These are phyloP conservation scores for Uloborus plumipes DNA, from an alignment of 2,888 invertebrate species.

Conservation along the genomic window DNA sequence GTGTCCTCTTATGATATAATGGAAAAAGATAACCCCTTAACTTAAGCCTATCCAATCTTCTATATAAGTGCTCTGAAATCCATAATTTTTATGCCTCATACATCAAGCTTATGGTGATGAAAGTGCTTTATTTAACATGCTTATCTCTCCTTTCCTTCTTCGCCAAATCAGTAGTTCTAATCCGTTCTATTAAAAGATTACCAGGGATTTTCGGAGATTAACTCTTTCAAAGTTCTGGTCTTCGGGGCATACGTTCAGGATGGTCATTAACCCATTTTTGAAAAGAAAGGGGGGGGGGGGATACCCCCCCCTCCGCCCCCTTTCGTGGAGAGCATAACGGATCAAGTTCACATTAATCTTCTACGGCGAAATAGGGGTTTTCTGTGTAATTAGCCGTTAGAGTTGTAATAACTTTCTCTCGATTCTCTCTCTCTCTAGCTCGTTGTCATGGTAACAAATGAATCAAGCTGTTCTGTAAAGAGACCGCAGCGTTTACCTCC, in stretches of 20 bases:
- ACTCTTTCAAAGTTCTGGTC: neutral
- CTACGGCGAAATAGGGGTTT: slow-evolving; percentile 2
- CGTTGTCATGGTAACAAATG: slow-evolving; percentile 17
- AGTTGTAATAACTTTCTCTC: slow-evolving; percentile 12
- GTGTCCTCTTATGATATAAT: too few relatives aligned
- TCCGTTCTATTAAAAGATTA: slow-evolving; percentile 35
- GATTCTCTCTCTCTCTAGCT: neutral
- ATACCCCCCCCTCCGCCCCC: neutral
- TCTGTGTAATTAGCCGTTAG: slow-evolving; percentile 9
- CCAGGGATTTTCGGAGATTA: slow-evolving; percentile 21
- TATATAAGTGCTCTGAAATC: too few relatives aligned
- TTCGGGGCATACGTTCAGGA: neutral
- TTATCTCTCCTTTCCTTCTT: neutral
- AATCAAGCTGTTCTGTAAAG: neutral
- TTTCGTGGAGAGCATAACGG: slow-evolving; percentile 2
- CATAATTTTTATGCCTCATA: too few relatives aligned
- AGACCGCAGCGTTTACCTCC: too few relatives aligned
- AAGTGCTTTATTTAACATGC: too few relatives aligned
- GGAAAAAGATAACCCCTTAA: too few relatives aligned
- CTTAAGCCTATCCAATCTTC: too few relatives aligned
- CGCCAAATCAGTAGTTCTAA: neutral
- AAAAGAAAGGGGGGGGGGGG: neutral
- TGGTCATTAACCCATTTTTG: slow-evolving; percentile 4
- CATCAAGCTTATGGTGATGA: too few relatives aligned
- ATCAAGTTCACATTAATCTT: slow-evolving; percentile 11